A percentile compares a stretch with the other conserved stretches of the same genome.
Evolutionary conservation across 2,888 invertebrate species (phyloP).

Genomic region (Ochropleura leucogaster): DNA sequence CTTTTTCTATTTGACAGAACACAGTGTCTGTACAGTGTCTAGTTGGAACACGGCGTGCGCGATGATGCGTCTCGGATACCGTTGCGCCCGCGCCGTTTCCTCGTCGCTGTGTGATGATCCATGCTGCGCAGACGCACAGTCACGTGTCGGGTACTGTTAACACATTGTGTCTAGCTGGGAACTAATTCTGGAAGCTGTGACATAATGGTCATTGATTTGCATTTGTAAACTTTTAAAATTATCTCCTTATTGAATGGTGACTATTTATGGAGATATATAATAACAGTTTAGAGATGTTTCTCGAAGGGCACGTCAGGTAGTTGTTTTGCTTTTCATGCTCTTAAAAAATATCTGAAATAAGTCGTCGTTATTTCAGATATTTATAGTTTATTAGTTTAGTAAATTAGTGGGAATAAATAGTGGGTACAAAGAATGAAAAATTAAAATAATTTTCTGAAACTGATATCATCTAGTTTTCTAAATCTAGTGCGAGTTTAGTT

Average conservation of each 20-base stretch:
- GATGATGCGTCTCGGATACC: constrained; percentile 47
- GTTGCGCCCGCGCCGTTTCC: constrained; percentile 34
- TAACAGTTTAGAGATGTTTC: constrained; percentile 26
- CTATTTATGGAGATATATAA: background rate
- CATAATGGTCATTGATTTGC: constrained; percentile 40
- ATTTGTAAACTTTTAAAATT: constrained; percentile 21
- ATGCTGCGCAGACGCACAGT: constrained; percentile 5
- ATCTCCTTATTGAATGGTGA: constrained; percentile 12
- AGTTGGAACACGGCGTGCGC: constrained; percentile 35
- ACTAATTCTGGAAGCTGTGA: constrained; percentile 40
- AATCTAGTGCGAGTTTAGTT: background rate
- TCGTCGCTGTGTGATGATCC: constrained; percentile 40
- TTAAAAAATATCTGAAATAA: too few species aligned
- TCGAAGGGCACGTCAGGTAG: background rate
- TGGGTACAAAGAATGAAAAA: background rate
- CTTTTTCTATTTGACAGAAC: background rate
- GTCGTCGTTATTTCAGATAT: background rate
- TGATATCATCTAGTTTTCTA: background rate
- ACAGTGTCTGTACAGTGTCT: constrained; percentile 31
- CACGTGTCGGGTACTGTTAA: constrained; percentile 49
- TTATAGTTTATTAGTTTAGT: background rate
- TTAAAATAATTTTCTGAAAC: background rate
- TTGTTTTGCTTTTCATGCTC: background rate
- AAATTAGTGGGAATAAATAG: too few species aligned
- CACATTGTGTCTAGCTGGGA: constrained; percentile 43